A percentile compares a stretch with the other conserved stretches of the same genome.
Conservation (phyloP, 1,140 invertebrate species). For the Sycophila sp. region DNA sequence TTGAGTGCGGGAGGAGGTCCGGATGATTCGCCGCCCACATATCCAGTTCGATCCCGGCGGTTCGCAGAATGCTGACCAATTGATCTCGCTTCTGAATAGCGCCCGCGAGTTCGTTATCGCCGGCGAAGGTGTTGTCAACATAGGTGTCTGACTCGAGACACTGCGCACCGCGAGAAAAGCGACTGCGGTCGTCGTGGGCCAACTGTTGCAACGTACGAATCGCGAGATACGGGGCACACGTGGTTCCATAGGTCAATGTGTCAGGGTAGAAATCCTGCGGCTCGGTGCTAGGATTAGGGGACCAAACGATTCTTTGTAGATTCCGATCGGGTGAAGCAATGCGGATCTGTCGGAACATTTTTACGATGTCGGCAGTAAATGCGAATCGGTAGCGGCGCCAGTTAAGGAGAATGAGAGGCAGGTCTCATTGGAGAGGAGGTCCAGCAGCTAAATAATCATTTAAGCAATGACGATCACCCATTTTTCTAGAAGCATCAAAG, state of each 20-base stretch:
- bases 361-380: background rate
- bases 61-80: background rate
- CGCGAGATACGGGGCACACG: background rate
- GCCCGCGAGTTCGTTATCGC: background rate
- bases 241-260: constrained; percentile 56
- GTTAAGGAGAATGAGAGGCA: background rate
- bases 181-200: background rate
- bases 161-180: background rate
- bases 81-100: background rate
- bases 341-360: constrained; percentile 49
- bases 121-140: constrained; percentile 25
- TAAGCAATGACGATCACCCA: background rate
- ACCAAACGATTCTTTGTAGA: constrained; percentile 53
- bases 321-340: constrained; percentile 41
- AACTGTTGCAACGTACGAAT: background rate
- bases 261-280: constrained; percentile 40
- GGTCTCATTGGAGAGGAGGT: background rate
- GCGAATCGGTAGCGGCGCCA: background rate
- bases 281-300: background rate
- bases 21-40: constrained; percentile 7
- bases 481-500: background rate
- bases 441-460: background rate
- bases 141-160: background rate
- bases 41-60: background rate
- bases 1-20: background rate